Base-by-base conservation (phyloP, 2,797 vertebrate genomes). In the Tenualosa thibaudeaui region DNA sequence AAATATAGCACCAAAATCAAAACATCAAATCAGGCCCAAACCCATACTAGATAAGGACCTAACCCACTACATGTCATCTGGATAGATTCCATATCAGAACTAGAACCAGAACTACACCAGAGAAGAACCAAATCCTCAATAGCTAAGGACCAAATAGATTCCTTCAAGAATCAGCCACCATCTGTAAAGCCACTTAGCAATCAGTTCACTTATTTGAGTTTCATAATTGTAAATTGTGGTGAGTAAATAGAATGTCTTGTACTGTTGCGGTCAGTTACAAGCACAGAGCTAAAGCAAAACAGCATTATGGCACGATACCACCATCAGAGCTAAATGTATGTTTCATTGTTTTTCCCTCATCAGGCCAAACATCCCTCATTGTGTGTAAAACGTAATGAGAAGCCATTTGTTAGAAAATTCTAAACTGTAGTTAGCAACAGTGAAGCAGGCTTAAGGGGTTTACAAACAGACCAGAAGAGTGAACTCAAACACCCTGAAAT, bases 401-500 rank as follows among this genome's bases (percentile, higher is more conserved):
- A 78, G 19, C 71, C 40, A 85, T 82, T 83, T 86, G 50, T 88
- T 88, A 88, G 85, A 81, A 62, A 84, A 68, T 51, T 51, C 82
- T 87, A 86, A 58, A 83, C 68, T 81, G 50, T 81, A 85, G 62
- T 88, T 89, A 85, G 75, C 37, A 84, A 4, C 37, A 40, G 71
- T 19, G 17, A 5, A 46, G 40, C 22, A 9, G 71, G 19, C 37
- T 78, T 78, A 78, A 78, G 40, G 68, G 68, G 37, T 40, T 71
- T 40, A 37, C 17, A 71, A 71, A 71, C 68, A 71, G 31, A 15
- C 31, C 31, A 65, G 68, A 9, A 84, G 65, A 87, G 56, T 82
- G 84, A 85, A 83, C 86, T 90, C 83, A 68, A 87, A 86, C 88
- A 89, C 86, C 75, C 88, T 65, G 82, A 75, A 81, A 85, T 86